These are phyloP conservation scores for Acleris laterana DNA, from an alignment of 2,888 invertebrate species.

Conservation along the genomic window DNA sequence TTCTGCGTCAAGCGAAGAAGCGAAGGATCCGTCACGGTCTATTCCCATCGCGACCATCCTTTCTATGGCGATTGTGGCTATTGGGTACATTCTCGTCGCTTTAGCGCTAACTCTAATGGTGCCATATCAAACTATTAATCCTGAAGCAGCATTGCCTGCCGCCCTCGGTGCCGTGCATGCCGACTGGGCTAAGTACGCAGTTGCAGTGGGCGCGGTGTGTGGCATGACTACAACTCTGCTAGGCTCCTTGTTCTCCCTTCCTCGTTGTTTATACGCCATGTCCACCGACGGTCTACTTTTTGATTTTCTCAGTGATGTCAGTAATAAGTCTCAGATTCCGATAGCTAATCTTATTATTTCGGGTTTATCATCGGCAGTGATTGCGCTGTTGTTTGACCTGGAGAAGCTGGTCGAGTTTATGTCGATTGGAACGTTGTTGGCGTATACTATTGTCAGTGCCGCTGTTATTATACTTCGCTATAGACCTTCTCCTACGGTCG, in stretches of 20 bases:
- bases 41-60: conserved; percentile 93
- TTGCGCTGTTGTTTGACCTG: conserved; percentile 94
- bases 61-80: conserved; percentile 91
- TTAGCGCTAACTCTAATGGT: conserved; percentile 93
- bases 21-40: conserved; percentile 90
- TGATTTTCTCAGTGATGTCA: conserved; percentile 90
- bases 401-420: conserved; percentile 96
- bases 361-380: conserved; percentile 89
- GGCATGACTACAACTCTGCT: conserved; percentile 96
- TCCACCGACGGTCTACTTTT: conserved; percentile 94
- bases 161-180: conserved; percentile 90
- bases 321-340: conserved; percentile 92
- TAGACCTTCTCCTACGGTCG: conserved; percentile 83
- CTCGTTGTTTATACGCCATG: conserved; percentile 95
- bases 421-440: conserved; percentile 95
- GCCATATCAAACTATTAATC: conserved; percentile 89
- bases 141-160: conserved; percentile 91
- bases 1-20: conserved; percentile 94
- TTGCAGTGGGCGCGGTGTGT: conserved; percentile 93
- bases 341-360: conserved; percentile 90
- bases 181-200: conserved; percentile 93
- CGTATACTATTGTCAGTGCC: conserved; percentile 96
- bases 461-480: conserved; percentile 94
- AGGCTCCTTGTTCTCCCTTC: conserved; percentile 93
- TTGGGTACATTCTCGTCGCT: conserved; percentile 92